phyloP scores from a whole-genome alignment of 2,113 vertebrate genomes.

The Rana temporaria region DNA sequence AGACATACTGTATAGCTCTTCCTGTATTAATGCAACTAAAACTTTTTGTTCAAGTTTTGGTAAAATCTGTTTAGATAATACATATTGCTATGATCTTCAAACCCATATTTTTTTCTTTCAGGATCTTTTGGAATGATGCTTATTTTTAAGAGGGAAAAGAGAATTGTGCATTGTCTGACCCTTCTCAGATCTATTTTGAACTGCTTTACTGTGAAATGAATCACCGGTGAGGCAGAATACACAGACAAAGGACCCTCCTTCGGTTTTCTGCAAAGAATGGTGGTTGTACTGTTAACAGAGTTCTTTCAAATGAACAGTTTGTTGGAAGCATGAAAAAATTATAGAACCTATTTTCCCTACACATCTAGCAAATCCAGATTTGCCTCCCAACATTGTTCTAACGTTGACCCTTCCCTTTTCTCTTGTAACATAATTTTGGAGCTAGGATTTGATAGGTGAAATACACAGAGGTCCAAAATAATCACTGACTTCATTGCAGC shows the following conservation, averaged over 20 bases:
- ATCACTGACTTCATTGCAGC: too few relatives aligned
- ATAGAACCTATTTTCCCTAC: not conserved
- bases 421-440: not conserved
- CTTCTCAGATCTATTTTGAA: not conserved
- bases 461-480: too few relatives aligned
- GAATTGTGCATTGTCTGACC: not conserved
- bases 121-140: conserved; percentile 73
- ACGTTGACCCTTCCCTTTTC: not conserved
- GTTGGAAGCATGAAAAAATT: not conserved
- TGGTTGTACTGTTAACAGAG: not conserved
- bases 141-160: too few relatives aligned
- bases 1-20: too few relatives aligned
- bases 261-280: not conserved
- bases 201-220: not conserved
- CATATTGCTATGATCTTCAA: too few relatives aligned
- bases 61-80: too few relatives aligned
- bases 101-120: conserved; percentile 44
- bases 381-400: not conserved
- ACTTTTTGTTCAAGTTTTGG: too few relatives aligned
- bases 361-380: not conserved
- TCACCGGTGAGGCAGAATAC: not conserved
- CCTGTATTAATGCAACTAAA: too few relatives aligned
- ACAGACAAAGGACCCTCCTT: not conserved
- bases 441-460: not conserved
- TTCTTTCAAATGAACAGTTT: not conserved